A percentile compares a stretch with the other conserved stretches of the same genome.
These are phyloP conservation scores for Drosophila mercatorum DNA, from an alignment of 2,888 invertebrate species.

Conservation along the genomic window DNA sequence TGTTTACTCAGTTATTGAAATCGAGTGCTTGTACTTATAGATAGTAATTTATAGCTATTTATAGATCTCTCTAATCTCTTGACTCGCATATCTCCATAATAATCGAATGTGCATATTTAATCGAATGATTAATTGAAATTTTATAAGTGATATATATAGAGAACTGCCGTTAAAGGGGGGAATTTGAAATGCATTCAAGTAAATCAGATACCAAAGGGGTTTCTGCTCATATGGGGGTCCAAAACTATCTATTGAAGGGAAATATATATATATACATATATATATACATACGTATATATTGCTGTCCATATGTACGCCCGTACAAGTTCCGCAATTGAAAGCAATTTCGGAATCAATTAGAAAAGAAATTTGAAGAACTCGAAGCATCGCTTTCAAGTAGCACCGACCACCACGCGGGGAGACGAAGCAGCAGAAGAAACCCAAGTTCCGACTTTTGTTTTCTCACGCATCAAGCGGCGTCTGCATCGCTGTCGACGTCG, in stretches of 20 bases:
- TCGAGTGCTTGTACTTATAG: not conserved
- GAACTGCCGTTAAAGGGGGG: not conserved
- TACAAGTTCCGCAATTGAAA: slow-evolving; percentile 51
- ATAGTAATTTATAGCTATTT: not conserved
- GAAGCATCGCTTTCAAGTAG: slow-evolving; percentile 65
- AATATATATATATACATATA: not conserved
- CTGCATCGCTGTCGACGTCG: slow-evolving; percentile 3
- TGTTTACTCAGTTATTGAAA: not conserved
- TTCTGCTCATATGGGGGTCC: slow-evolving; percentile 6
- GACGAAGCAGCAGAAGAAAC: not conserved
- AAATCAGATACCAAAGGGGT: slow-evolving; percentile 9
- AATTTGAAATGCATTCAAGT: slow-evolving; percentile 16
- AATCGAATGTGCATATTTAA: not conserved
- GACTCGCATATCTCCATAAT: not conserved
- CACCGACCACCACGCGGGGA: slow-evolving; percentile 25
- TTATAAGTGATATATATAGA: not conserved
- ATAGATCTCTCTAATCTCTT: not conserved
- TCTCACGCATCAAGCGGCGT: slow-evolving; percentile 65
- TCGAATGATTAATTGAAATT: slow-evolving; percentile 19
- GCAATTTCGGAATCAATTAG: slow-evolving; percentile 72
- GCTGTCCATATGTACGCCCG: not conserved
- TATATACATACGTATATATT: not conserved
- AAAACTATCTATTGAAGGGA: slow-evolving; percentile 15
- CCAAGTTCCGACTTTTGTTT: slow-evolving; percentile 44
- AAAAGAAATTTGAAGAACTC: slow-evolving; percentile 66